Evolutionary conservation across 1,140 invertebrate species (phyloP), one percentile per base, ranked within the genome.

Genomic region (Pseudomyrmex pallidus): DNA sequence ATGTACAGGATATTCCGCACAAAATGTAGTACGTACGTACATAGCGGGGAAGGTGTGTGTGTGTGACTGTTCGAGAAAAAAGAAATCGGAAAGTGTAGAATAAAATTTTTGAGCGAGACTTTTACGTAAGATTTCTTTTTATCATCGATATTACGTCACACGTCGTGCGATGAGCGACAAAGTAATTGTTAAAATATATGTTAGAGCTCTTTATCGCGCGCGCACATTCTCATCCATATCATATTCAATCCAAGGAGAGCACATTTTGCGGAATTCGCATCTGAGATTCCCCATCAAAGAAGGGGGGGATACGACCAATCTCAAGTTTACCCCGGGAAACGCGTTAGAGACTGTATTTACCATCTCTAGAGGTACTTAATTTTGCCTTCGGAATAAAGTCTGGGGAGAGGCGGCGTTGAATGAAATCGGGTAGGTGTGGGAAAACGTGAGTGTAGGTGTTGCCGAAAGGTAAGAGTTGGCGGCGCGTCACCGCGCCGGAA

Each of bases 361-460:
- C 87, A 88, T 87, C 87, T 88, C 87, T 88, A 86, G 85, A 88
- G 91, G 90, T 93, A 94, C 92, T 93, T 93, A 94, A 94, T 94
- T 93, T 93, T 91, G 88, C 91, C 92, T 92, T 91, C 85, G 89
- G 85, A 93, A 94, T 93, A 91, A 93, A 93, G 92, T 93, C 90
- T 87, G 66, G 87, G 25, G 78, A 61, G 82, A 83, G 64, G 66
- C 64, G 85, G 57, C 61, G 83, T 15, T 84, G 68, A 66, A 82
- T 70, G 78, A 35, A 50, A 25, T 48, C 64, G 82, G 35, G 59
- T 74, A 76, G 85, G 57, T 67, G 52, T 67, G 52, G 77, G 85
- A 63, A 62, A 87, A 35, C 5, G 25, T 25, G 22, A 59, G 82
- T 73, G 82, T 90, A 89, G 84, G 90, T 92, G 89, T 90, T 92